Evolutionary conservation across 2,888 invertebrate species (phyloP), one percentile per base, ranked within the genome.

Genomic region (Gastrophysa polygoni): DNA sequence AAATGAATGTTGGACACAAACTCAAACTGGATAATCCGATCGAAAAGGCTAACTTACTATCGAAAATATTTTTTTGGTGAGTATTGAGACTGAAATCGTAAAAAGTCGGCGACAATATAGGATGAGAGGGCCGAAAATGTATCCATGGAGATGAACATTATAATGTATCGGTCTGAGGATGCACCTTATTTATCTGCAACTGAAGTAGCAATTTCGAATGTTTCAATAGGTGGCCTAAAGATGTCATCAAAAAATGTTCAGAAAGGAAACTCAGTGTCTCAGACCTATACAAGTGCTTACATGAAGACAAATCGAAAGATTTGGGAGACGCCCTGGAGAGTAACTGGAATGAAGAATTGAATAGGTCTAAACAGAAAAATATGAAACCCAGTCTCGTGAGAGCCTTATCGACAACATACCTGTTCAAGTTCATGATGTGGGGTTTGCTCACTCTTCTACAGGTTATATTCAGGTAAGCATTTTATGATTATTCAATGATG

Each of bases 231-330:
- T n/a, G n/a, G n/a, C n/a, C n/a, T n/a, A n/a, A n/a, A n/a, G n/a
- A n/a, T n/a, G n/a, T n/a, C n/a, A n/a, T n/a, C n/a, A n/a, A n/a
- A n/a, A n/a, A n/a, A n/a, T n/a, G n/a, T n/a, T n/a, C n/a, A n/a
- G n/a, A n/a, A n/a, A n/a, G n/a, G n/a, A n/a, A n/a, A n/a, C n/a
- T n/a, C n/a, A n/a, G n/a, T 71, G 84, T 88, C 57, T 82, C 84
- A 7, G 89, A 91, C 74, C 77, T 91, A 21, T 89, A 87, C 80
- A 85, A 85, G 75, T 85, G 86, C 4, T 79, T 88, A 20, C 80
- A 83, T 0, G 80, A 80, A 6, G 89, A 91, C 77, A 80, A 83
- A 55, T 90, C 91, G 0, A 85, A 87, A 58, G 75, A 78, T 20
- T 81, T 91, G 3, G 52, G 52, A 7, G 38, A 52, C 7, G n/a